phyloP scores from a whole-genome alignment of 2,888 invertebrate species.

The Smittia aterrima region DNA sequence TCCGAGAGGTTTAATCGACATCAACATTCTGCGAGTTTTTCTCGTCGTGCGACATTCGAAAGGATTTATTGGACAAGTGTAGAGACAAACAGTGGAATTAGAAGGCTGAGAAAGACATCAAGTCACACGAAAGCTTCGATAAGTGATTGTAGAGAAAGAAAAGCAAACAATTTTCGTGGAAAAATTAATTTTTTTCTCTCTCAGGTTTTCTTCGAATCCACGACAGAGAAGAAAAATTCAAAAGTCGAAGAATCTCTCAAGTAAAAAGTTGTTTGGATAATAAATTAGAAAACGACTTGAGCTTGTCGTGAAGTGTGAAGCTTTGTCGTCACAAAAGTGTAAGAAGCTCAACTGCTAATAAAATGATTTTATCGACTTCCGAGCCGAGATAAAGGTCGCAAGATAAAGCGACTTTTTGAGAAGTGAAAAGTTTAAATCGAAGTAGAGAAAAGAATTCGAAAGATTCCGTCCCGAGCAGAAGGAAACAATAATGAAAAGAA shows the following conservation, averaged over 20 bases:
- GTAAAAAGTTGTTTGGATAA: neutral
- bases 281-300: neutral
- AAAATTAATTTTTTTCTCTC: neutral
- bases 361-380: neutral
- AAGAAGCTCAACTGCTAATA: neutral
- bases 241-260: neutral
- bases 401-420: neutral
- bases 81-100: neutral
- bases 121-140: neutral
- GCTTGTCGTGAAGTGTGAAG: neutral
- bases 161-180: neutral
- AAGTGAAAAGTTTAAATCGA: neutral
- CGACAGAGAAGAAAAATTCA: neutral
- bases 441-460: neutral
- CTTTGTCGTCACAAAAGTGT: neutral
- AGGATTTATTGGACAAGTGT: neutral
- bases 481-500: neutral
- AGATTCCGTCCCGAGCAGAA: neutral
- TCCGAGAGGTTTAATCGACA: slow-evolving; percentile 4
- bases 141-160: neutral
- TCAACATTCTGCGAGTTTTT: neutral
- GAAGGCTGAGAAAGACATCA: neutral
- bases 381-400: neutral
- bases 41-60: neutral
- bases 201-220: neutral